Evolutionary conservation across 2,797 vertebrate genomes (phyloP).

Genomic region (Chanos chanos): DNA sequence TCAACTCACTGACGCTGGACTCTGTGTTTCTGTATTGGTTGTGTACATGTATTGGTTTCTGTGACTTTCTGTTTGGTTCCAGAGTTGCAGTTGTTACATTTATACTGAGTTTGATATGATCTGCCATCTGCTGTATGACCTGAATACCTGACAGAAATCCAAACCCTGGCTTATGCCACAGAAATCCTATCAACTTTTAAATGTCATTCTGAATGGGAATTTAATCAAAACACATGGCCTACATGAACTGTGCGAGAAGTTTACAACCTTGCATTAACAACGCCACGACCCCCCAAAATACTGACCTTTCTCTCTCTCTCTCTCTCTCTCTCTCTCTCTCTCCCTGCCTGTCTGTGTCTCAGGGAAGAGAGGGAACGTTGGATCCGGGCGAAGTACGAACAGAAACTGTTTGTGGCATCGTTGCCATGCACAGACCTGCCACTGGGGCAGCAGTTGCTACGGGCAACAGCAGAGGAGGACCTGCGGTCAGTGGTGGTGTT

Average conservation of each 20-base stretch:
- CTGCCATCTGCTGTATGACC: neutral
- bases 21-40: neutral
- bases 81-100: too few relatives aligned
- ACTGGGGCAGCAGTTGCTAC: slow-evolving; percentile 87
- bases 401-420: slow-evolving; percentile 90
- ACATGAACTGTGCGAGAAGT: neutral
- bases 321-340: neutral
- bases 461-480: slow-evolving; percentile 87
- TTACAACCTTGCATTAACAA: slow-evolving; percentile 6
- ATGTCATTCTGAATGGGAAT: slow-evolving; percentile 33
- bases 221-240: slow-evolving; percentile 16
- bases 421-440: slow-evolving; percentile 77
- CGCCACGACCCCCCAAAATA: neutral
- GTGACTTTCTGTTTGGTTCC: neutral
- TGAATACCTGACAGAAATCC: neutral
- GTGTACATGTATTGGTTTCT: neutral
- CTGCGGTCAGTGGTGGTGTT: slow-evolving; percentile 83
- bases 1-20: too few relatives aligned
- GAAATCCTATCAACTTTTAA: slow-evolving; percentile 22
- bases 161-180: slow-evolving; percentile 3
- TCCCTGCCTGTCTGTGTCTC: neutral
- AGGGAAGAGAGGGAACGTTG: slow-evolving; percentile 94
- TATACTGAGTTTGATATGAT: neutral
- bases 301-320: neutral
- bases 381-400: slow-evolving; percentile 98